Percentiles rank a stretch among this genome's conserved stretches.
phyloP scores from a whole-genome alignment of 2,888 invertebrate species.

The Papilio gigon region DNA sequence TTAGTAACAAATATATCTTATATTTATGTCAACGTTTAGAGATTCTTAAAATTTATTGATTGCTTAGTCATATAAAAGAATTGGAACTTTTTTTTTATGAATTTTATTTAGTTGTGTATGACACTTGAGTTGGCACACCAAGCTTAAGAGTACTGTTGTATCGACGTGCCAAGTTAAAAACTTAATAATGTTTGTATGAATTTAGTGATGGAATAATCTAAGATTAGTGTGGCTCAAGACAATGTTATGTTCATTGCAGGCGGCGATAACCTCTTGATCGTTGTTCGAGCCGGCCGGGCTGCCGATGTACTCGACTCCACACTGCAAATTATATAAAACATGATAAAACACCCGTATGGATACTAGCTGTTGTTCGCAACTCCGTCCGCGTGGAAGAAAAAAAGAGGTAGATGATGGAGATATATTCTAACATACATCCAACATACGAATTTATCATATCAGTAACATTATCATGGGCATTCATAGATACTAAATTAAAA shows the following conservation, averaged over 20 bases:
- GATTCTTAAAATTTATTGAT: slow-evolving; percentile 3
- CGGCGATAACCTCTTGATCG: slow-evolving; percentile 93
- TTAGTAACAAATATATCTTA: not conserved
- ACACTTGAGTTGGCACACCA: not conserved
- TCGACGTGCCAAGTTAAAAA: not conserved
- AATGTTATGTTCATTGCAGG: slow-evolving; percentile 96
- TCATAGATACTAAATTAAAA: too few species aligned
- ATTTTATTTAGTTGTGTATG: not conserved
- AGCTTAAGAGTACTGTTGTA: too few species aligned
- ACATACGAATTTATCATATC: too few species aligned
- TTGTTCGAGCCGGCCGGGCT: slow-evolving; percentile 98
- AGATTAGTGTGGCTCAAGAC: slow-evolving; percentile 93
- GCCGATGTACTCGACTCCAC: slow-evolving; percentile 95
- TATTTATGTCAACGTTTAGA: not conserved
- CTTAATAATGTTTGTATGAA: not conserved
- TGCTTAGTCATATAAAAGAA: not conserved
- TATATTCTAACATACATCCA: too few species aligned
- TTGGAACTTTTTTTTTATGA: not conserved
- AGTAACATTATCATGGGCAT: too few species aligned
- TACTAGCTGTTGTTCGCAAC: too few species aligned
- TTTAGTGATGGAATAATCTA: slow-evolving; percentile 96
- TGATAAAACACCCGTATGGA: not conserved
- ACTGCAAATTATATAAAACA: slow-evolving; percentile 82
- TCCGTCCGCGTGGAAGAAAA: too few species aligned
- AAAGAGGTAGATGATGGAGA: too few species aligned